A percentile compares a stretch with the other conserved stretches of the same genome.
Evolutionary conservation across 1,140 invertebrate genomes (phyloP).

Genomic region (Drosophila asahinai): DNA sequence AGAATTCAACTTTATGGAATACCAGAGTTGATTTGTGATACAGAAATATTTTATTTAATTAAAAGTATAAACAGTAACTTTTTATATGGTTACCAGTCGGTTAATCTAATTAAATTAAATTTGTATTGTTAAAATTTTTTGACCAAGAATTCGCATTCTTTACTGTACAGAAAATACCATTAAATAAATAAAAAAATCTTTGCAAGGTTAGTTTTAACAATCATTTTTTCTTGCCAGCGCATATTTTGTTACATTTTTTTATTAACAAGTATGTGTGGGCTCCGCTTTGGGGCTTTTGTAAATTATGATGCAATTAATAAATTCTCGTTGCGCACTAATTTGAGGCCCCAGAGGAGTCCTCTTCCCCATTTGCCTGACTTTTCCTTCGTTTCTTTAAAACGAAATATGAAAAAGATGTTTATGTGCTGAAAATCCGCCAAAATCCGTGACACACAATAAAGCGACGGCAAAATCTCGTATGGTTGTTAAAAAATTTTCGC

Average conservation of each 20-base stretch:
- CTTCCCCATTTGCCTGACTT: background rate
- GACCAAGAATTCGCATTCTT: background rate
- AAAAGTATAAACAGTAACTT: background rate
- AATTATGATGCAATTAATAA: constrained; percentile 76
- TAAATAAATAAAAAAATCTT: background rate
- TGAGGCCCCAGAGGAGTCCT: constrained; percentile 30
- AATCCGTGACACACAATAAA: constrained; percentile 66
- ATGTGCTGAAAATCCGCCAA: constrained; percentile 66
- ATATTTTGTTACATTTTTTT: background rate
- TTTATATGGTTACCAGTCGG: background rate
- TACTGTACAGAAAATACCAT: background rate
- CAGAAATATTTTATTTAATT: background rate
- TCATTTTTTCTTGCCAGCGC: background rate
- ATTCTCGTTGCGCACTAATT: constrained; percentile 66
- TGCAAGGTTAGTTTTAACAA: background rate
- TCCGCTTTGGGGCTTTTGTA: constrained; percentile 12
- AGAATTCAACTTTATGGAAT: constrained; percentile 11
- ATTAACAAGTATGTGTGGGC: constrained; percentile 12
- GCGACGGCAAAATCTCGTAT: constrained; percentile 57
- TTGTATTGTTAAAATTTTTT: background rate
- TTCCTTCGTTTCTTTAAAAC: constrained; percentile 11
- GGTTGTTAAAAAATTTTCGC: constrained; percentile 67
- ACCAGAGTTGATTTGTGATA: background rate
- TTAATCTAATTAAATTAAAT: background rate
- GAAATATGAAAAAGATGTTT: constrained; percentile 52